phyloP scores from a whole-genome alignment of 2,113 vertebrate species.

The Odontophorus gujanensis region DNA sequence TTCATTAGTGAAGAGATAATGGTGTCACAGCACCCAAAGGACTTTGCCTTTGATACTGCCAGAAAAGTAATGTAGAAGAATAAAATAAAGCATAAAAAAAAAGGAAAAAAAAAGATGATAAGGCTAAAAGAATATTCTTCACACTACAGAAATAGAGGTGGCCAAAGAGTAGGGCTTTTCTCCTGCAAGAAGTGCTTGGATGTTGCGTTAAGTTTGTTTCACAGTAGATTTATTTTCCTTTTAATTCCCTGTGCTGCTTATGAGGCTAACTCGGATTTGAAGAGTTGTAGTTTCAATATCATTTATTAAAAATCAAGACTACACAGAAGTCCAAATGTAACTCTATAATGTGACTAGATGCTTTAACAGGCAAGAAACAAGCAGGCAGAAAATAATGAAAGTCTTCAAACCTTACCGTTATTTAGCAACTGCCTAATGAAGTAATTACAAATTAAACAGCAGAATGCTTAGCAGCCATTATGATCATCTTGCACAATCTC shows the following conservation, averaged over 20 bases:
- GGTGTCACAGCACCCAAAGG: not conserved
- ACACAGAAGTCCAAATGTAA: not conserved
- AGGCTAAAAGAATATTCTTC: not conserved
- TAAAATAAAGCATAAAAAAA: not conserved
- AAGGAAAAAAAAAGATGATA: not conserved
- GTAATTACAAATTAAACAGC: not conserved
- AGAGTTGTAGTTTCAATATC: not conserved
- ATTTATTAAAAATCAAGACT: not conserved
- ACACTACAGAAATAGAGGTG: not conserved
- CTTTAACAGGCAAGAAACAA: not conserved
- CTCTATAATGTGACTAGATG: not conserved
- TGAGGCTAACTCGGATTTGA: not conserved
- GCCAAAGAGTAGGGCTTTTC: not conserved
- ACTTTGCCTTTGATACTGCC: not conserved
- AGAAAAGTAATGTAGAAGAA: not conserved
- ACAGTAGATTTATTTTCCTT: not conserved
- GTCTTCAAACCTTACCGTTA: not conserved
- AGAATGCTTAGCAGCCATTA: not conserved
- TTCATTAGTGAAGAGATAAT: not conserved
- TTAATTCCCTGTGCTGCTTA: not conserved
- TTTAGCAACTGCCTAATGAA: slow-evolving; percentile 20
- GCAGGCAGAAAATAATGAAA: not conserved
- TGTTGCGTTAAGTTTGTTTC: not conserved
- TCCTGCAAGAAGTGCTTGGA: not conserved
- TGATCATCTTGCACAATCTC: not conserved